These are phyloP conservation scores for Cydia strobilella DNA, from an alignment of 1,140 invertebrate species.

Conservation along the genomic window DNA sequence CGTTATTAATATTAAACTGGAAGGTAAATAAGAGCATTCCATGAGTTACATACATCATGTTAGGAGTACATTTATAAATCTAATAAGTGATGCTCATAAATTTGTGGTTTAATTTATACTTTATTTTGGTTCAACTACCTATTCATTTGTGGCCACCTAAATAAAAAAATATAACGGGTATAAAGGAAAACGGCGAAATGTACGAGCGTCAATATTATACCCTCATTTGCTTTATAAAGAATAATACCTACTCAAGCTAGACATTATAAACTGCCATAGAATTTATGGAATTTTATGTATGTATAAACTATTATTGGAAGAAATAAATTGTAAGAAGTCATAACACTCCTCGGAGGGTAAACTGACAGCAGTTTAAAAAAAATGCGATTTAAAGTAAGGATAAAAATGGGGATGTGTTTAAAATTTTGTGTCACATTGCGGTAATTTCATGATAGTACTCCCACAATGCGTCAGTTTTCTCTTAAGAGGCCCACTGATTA, in stretches of 20 bases:
- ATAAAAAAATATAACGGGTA: constrained; percentile 6
- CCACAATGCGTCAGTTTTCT: too few relatives aligned
- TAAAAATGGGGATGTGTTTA: too few relatives aligned
- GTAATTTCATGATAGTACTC: too few relatives aligned
- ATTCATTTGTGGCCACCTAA: constrained; percentile 22
- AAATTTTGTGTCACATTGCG: too few relatives aligned
- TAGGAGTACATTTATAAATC: neutral
- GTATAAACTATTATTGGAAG: neutral
- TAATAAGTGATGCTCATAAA: neutral
- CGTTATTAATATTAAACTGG: neutral
- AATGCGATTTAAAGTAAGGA: too few relatives aligned
- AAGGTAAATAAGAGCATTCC: neutral
- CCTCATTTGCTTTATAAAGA: constrained; percentile 13
- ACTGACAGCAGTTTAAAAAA: too few relatives aligned
- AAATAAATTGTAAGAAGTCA: neutral
- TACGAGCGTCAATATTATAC: neutral
- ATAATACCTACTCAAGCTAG: neutral
- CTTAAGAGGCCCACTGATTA: too few relatives aligned
- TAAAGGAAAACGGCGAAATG: neutral
- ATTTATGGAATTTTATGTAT: neutral
- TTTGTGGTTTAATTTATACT: neutral
- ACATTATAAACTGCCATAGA: neutral
- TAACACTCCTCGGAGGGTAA: neutral
- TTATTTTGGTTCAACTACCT: neutral
- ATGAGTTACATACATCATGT: neutral